phyloP scores from a whole-genome alignment of 2,888 invertebrate species.

The Hesperia comma region DNA sequence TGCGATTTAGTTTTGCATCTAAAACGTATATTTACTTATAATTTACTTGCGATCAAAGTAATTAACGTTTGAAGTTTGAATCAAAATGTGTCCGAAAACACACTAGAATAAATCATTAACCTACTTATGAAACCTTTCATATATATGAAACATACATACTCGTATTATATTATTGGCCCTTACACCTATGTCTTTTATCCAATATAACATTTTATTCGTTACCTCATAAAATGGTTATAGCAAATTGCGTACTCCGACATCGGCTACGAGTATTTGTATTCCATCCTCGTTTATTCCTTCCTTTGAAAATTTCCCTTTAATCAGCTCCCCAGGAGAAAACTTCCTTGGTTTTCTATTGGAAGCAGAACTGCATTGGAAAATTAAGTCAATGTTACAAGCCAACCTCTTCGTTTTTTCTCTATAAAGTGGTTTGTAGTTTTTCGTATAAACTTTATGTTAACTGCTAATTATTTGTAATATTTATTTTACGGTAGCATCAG shows the following conservation, averaged over 20 bases:
- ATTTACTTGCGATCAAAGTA: too few relatives aligned
- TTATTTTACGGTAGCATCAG: too few relatives aligned
- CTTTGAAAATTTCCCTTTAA: conserved; percentile 36
- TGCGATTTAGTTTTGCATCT: too few relatives aligned
- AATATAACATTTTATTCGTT: conserved; percentile 1
- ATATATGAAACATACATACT: too few relatives aligned
- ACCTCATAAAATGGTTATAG: conserved; percentile 5
- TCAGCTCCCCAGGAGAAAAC: conserved; percentile 25
- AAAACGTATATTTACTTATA: too few relatives aligned
- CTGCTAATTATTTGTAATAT: too few relatives aligned
- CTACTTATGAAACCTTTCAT: too few relatives aligned
- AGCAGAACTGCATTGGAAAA: conserved; percentile 12
- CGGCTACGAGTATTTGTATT: conserved; percentile 25
- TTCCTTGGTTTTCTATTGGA: conserved; percentile 12
- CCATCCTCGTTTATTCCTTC: conserved; percentile 28
- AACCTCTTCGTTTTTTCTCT: not conserved
- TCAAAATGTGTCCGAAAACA: too few relatives aligned
- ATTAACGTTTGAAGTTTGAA: too few relatives aligned
- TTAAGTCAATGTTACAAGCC: conserved; percentile 10
- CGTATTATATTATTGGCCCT: not conserved
- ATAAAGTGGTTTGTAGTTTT: not conserved
- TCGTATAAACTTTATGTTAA: not conserved
- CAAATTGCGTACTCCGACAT: not conserved
- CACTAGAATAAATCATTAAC: too few relatives aligned
- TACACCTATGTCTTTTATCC: not conserved